Evolutionary conservation across 1,140 invertebrate genomes (phyloP), one percentile per base, ranked within the genome.

Genomic region (Muscidifurax raptorellus): DNA sequence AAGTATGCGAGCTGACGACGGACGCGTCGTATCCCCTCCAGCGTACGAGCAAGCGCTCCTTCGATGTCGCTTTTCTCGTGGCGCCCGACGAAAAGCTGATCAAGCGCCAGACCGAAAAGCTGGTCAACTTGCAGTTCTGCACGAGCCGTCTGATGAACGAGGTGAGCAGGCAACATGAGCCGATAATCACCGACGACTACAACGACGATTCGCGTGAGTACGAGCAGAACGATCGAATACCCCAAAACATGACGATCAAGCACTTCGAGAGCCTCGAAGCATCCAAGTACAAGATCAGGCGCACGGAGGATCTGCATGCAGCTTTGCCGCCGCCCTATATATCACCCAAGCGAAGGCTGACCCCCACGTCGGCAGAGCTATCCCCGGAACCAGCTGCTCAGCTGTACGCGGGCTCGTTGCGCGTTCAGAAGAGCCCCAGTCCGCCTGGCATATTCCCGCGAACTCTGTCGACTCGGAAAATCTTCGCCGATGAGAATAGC

Each of bases 11-110:
- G 32, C 86, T 90, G 22, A 88, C 91, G 2, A 83, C 89, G 18
- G 91, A 92, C 66, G 90, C 92, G 0, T 91, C 92, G 4, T 93
- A 93, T 76, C 91, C 92, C 15, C 74, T 91, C 2, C 92, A 92
- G 30, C 89, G 91, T 27, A 87, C 92, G 10, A 90, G 93, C 7
- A 97, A 97, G 87, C 92, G 97, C 22, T 96, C 96, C 15, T 98
- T 98, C 88, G 97, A 98, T 89, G 97, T 98, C 0, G 97, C 97
- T 1, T 98, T 98, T 86, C 91, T 98, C 6, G 97, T 97, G 93
- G 96, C 97, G 88, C 97, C 97, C 2, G 97, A 97, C 87, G 97
- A 97, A 79, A 96, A 97, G 88, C 90, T 96, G 67, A 95, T 95
- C 59, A 94, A 95, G 75, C 95, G 96, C 87, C 95, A 96, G 87